phyloP scores from a whole-genome alignment of 2,888 invertebrate genomes.

The Eudemis profundana region DNA sequence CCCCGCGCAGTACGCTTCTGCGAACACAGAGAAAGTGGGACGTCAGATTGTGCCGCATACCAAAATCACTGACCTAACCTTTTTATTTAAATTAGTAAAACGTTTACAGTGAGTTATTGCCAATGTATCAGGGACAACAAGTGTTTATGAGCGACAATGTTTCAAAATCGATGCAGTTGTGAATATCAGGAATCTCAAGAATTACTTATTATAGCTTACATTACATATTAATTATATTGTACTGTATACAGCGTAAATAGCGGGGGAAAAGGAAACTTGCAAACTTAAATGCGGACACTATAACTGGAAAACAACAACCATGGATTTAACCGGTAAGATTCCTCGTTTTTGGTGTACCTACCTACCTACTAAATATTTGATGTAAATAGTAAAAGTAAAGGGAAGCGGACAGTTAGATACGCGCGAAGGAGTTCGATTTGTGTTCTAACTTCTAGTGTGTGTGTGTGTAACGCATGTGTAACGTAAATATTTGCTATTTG shows the following conservation, averaged over 20 bases:
- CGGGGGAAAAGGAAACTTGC: not conserved
- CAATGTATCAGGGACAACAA: too few species aligned
- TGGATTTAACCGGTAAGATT: conserved; percentile 47
- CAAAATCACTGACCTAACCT: not conserved
- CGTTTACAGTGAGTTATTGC: not conserved
- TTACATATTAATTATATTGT: not conserved
- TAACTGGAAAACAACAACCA: conserved; percentile 18
- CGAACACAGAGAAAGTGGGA: not conserved
- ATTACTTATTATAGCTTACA: not conserved
- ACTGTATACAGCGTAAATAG: not conserved
- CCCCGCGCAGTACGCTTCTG: conserved; percentile 1
- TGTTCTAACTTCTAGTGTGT: too few species aligned
- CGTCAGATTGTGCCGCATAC: not conserved
- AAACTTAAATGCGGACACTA: not conserved
- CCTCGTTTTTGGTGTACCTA: too few species aligned
- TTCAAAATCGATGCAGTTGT: not conserved
- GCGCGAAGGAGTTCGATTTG: too few species aligned
- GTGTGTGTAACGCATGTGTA: too few species aligned
- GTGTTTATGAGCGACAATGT: not conserved
- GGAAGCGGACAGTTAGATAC: too few species aligned
- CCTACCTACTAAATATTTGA: too few species aligned
- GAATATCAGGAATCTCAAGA: not conserved
- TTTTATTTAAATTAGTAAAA: not conserved
- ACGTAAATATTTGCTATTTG: too few species aligned
- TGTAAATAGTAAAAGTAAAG: too few species aligned